phyloP scores from a whole-genome alignment of 2,797 vertebrate genomes.

The Smutsia temminckii region DNA sequence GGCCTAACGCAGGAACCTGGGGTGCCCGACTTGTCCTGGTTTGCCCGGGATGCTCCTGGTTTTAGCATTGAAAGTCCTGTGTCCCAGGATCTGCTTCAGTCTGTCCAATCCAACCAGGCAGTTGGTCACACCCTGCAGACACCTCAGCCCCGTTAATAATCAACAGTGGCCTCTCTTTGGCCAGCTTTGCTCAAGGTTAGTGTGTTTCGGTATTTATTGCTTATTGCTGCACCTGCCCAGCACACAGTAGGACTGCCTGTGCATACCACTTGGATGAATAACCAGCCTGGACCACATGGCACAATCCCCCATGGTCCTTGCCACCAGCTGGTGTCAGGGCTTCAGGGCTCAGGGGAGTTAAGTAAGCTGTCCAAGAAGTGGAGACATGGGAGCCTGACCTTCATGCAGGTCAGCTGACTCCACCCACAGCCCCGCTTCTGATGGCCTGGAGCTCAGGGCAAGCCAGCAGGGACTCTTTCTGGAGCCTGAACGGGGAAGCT shows the following conservation, averaged over 20 bases:
- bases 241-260: neutral
- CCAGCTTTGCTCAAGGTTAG: accelerated
- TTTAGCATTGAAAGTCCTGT: neutral
- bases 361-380: neutral
- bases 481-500: neutral
- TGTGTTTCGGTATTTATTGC: neutral
- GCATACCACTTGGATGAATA: neutral
- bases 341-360: neutral
- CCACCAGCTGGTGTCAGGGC: neutral
- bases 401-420: neutral
- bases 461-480: neutral
- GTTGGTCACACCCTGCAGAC: neutral
- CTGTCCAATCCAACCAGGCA: neutral
- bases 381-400: neutral
- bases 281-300: neutral
- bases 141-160: neutral
- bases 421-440: neutral
- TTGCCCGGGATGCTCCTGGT: neutral
- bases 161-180: neutral
- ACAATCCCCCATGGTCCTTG: accelerated
- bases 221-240: accelerated
- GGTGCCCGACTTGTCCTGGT: neutral
- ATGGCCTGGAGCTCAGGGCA: neutral
- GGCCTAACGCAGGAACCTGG: neutral
- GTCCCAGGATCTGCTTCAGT: neutral